A percentile compares a stretch with the other conserved stretches of the same genome.
Evolutionary conservation across 2,888 invertebrate genomes (phyloP).

Genomic region (Cosmorhoe ocellata): DNA sequence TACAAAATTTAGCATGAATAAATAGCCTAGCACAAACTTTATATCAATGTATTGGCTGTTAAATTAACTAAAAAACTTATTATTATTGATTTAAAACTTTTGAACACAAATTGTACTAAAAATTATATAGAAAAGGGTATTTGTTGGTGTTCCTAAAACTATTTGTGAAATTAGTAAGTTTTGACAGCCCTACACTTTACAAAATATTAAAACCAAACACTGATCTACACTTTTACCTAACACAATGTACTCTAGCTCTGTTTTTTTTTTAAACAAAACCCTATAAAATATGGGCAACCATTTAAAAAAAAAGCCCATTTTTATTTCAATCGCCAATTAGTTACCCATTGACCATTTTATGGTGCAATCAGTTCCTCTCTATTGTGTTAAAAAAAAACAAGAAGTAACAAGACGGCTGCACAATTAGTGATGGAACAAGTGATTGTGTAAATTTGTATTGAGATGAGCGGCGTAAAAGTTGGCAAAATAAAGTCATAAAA

Average conservation of each 20-base stretch:
- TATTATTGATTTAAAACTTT: no score
- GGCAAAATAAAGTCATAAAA: conserved; percentile 26
- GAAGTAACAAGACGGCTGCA: conserved; percentile 2
- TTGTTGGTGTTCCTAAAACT: no score
- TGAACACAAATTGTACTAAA: no score
- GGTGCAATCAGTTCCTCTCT: conserved; percentile 60
- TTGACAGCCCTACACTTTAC: conserved; percentile 46
- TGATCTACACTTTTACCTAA: conserved; percentile 53
- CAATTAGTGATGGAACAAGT: conserved; percentile 18
- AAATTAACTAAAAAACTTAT: no score
- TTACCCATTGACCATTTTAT: conserved; percentile 42
- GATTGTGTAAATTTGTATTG: conserved; percentile 34
- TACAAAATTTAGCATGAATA: no score
- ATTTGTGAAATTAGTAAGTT: no score
- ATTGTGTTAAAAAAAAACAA: conserved; percentile 38
- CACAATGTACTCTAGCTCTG: conserved; percentile 38
- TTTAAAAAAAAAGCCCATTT: conserved; percentile 20
- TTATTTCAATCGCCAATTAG: conserved; percentile 31
- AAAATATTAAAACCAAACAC: conserved; percentile 52
- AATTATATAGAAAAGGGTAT: no score
- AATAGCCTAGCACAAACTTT: no score
- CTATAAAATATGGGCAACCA: conserved; percentile 56
- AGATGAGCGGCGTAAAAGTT: conserved; percentile 24
- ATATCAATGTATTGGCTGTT: no score
- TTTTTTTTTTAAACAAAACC: conserved; percentile 50